Evolutionary conservation across 2,888 invertebrate species (phyloP).

Genomic region (Pocota personata): DNA sequence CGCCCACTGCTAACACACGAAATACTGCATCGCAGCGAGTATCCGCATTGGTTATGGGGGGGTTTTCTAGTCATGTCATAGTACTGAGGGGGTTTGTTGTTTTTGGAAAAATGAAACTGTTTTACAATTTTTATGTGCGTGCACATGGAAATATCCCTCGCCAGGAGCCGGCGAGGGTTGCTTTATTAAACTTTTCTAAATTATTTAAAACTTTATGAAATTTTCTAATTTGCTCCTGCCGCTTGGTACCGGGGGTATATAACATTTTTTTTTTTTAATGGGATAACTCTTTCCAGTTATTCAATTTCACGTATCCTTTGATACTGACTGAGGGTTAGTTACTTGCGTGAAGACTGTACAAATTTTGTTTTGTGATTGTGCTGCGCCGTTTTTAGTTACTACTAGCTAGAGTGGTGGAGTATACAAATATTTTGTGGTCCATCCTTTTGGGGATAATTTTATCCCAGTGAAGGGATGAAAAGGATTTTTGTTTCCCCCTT

Average conservation of each 20-base stretch:
- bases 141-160: neutral
- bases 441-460: neutral
- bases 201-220: slow-evolving; percentile 68
- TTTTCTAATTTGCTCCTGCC: slow-evolving; percentile 52
- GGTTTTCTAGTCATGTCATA: neutral
- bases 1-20: slow-evolving; percentile 41
- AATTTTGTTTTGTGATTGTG: slow-evolving; percentile 1
- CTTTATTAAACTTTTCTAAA: slow-evolving; percentile 54
- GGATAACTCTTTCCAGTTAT: neutral
- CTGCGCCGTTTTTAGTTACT: too few relatives aligned
- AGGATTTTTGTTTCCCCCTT: neutral
- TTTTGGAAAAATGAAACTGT: slow-evolving; percentile 3
- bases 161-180: slow-evolving; percentile 2
- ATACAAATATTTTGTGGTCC: slow-evolving; percentile 15
- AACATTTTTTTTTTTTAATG: neutral
- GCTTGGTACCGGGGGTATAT: slow-evolving; percentile 15
- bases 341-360: neutral
- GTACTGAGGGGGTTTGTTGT: neutral
- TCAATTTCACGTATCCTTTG: neutral
- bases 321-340: neutral
- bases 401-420: neutral
- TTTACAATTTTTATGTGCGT: slow-evolving; percentile 12
- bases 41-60: neutral
- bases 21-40: slow-evolving; percentile 28
- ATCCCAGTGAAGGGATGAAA: slow-evolving; percentile 6